Evolutionary conservation across 2,113 vertebrate species (phyloP).

Genomic region (Centrocercus urophasianus): DNA sequence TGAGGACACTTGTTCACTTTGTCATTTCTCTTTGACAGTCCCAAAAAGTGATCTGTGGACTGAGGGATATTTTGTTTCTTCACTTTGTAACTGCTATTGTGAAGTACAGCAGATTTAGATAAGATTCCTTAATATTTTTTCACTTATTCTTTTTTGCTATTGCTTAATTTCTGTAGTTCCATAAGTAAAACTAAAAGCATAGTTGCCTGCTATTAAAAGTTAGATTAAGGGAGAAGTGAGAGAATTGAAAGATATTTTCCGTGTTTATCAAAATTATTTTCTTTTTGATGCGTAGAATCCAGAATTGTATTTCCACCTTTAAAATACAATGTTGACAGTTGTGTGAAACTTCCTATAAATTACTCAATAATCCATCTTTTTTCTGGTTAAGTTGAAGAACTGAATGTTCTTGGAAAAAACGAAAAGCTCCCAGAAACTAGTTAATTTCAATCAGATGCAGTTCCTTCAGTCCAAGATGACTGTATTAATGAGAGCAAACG

Average conservation of each 20-base stretch:
- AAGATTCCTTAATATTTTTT: neutral
- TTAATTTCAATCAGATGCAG: neutral
- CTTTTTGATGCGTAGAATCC: neutral
- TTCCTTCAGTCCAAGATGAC: neutral
- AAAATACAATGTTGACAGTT: neutral
- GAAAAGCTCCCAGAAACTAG: neutral
- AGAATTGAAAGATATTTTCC: neutral
- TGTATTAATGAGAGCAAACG: neutral
- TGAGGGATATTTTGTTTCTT: neutral
- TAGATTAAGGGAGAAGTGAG: neutral
- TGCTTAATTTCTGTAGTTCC: neutral
- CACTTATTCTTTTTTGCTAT: neutral
- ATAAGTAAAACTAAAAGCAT: neutral
- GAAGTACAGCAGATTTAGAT: neutral
- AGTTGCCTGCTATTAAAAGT: neutral
- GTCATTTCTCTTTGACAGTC: neutral
- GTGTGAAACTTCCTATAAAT: neutral
- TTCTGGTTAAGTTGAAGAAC: neutral
- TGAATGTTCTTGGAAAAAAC: neutral
- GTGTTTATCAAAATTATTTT: neutral
- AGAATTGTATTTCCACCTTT: neutral
- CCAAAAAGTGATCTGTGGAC: accelerated
- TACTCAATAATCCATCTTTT: neutral
- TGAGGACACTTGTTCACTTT: neutral
- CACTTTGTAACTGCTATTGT: neutral